Evolutionary conservation across 2,888 invertebrate genomes (phyloP).

Genomic region (Drosophila subsilvestris): DNA sequence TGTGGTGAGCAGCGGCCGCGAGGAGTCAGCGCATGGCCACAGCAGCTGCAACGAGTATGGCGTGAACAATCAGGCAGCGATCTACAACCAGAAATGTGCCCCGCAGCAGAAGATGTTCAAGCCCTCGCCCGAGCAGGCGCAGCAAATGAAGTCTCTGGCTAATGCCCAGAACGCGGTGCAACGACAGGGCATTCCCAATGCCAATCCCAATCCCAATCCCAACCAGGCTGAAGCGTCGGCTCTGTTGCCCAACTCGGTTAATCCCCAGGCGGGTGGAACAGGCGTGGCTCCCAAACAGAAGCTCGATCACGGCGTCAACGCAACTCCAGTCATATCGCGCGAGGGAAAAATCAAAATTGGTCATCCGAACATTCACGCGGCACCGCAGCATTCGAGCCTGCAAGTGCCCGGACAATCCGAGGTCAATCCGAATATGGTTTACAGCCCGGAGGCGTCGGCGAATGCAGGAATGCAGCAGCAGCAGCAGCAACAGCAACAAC

Average conservation of each 20-base stretch:
- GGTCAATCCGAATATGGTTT: slow-evolving; percentile 85
- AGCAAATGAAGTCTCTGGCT: slow-evolving; percentile 66
- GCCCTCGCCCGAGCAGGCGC: slow-evolving; percentile 57
- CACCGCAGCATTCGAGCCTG: slow-evolving; percentile 49
- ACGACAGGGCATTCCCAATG: slow-evolving; percentile 45
- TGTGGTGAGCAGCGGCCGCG: slow-evolving; percentile 41
- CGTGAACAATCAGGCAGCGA: slow-evolving; percentile 60
- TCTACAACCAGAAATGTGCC: slow-evolving; percentile 65
- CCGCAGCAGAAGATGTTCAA: slow-evolving; percentile 64
- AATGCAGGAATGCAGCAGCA: slow-evolving; percentile 90
- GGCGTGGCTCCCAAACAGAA: slow-evolving; percentile 62
- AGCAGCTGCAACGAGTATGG: slow-evolving; percentile 68
- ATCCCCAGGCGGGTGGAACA: slow-evolving; percentile 40
- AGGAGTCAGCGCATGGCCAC: slow-evolving; percentile 54
- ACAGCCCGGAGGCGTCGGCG: slow-evolving; percentile 93
- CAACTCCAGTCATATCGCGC: slow-evolving; percentile 49
- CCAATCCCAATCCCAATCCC: slow-evolving; percentile 6
- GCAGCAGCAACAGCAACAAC: slow-evolving; percentile 91
- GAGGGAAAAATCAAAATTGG: slow-evolving; percentile 67
- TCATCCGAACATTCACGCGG: slow-evolving; percentile 46
- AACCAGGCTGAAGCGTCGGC: slow-evolving; percentile 51
- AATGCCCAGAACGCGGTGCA: slow-evolving; percentile 59
- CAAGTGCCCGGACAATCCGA: slow-evolving; percentile 75
- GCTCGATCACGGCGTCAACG: slow-evolving; percentile 65
- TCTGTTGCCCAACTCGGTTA: slow-evolving; percentile 51